These are phyloP conservation scores for Sterrhoptilus dennistouni DNA, from an alignment of 2,113 vertebrate genomes.

Conservation along the genomic window DNA sequence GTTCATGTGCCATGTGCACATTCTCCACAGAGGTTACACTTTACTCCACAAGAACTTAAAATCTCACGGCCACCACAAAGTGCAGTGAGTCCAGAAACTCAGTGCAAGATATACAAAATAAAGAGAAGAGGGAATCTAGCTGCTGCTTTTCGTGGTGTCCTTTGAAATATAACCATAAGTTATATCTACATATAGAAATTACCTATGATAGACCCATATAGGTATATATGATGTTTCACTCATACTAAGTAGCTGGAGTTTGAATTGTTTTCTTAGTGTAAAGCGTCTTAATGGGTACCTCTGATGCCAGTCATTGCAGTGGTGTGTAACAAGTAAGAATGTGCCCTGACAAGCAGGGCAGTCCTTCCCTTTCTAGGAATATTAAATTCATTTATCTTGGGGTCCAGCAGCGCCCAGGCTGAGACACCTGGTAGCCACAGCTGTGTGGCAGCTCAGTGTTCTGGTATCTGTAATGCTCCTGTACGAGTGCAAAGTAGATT, in stretches of 20 bases:
- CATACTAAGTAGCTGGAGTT: neutral
- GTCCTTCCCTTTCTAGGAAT: neutral
- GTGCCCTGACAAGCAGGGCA: neutral
- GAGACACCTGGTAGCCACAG: neutral
- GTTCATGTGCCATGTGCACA: neutral
- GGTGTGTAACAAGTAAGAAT: neutral
- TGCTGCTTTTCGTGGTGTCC: neutral
- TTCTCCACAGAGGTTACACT: conserved; percentile 12
- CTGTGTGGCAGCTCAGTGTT: neutral
- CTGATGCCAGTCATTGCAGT: neutral
- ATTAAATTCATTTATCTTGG: neutral
- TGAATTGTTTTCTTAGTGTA: neutral
- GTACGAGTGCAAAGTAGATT: neutral
- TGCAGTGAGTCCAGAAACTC: neutral
- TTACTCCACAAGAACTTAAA: neutral
- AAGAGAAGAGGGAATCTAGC: neutral
- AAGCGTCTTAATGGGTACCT: neutral
- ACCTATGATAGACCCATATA: neutral
- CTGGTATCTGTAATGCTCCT: neutral
- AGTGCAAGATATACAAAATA: neutral
- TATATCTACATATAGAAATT: neutral
- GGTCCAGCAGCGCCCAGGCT: neutral
- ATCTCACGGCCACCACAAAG: neutral
- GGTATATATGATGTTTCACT: neutral
- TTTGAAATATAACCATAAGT: neutral